These are phyloP conservation scores for Fregetta grallaria DNA, from an alignment of 2,113 vertebrate genomes.

Conservation along the genomic window DNA sequence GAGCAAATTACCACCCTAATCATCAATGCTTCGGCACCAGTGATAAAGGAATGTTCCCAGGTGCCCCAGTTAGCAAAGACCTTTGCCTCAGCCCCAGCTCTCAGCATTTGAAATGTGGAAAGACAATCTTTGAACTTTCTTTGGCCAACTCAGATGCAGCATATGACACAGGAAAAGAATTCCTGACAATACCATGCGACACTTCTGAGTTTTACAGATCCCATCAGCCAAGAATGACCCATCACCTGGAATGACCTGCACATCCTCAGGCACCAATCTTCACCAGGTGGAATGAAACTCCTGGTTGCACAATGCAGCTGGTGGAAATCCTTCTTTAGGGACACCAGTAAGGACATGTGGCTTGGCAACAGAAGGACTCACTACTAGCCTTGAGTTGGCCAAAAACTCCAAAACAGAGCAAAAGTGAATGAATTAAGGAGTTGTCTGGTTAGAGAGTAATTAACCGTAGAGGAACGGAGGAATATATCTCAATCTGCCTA, in stretches of 20 bases:
- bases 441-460: neutral
- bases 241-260: neutral
- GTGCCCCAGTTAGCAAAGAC: neutral
- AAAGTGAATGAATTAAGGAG: neutral
- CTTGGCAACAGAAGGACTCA: neutral
- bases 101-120: neutral
- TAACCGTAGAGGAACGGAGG: neutral
- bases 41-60: neutral
- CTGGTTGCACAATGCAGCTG: neutral
- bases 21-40: neutral
- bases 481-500: neutral
- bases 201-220: neutral
- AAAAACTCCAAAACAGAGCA: neutral
- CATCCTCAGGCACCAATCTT: neutral
- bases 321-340: neutral
- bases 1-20: neutral
- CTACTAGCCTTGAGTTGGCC: neutral
- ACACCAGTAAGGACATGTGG: fast-evolving
- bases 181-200: neutral
- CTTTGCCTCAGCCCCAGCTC: neutral
- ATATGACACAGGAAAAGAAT: neutral
- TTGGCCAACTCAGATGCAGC: neutral
- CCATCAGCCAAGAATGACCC: neutral
- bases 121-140: neutral
- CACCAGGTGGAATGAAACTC: neutral